Percentiles rank a stretch among this genome's conserved stretches.
phyloP scores from a whole-genome alignment of 2,797 vertebrate species.

The Chanos chanos region DNA sequence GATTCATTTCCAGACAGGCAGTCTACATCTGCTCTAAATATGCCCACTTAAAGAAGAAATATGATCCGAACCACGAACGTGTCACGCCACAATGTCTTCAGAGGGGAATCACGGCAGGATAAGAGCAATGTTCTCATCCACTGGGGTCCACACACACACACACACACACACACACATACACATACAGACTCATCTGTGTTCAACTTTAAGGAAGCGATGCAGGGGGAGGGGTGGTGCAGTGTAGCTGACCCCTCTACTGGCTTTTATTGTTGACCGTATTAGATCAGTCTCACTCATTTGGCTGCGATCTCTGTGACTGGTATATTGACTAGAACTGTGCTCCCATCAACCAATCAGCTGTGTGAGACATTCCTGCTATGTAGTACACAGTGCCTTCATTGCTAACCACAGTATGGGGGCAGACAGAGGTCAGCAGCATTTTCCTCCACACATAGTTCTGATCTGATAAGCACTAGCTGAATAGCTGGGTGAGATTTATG shows the following conservation, averaged over 20 bases:
- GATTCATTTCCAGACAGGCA: slow-evolving; percentile 14
- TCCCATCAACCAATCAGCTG: no score
- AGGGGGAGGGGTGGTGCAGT: no score
- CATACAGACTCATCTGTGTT: background rate
- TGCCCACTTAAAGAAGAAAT: slow-evolving; percentile 26
- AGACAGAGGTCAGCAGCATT: slow-evolving; percentile 5
- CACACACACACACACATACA: background rate
- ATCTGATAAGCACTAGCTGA: slow-evolving; percentile 38
- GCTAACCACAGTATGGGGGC: no score
- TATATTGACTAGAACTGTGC: no score
- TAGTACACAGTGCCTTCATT: no score
- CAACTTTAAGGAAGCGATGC: no score
- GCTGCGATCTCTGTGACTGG: no score
- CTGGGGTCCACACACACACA: background rate
- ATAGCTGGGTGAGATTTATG: slow-evolving; percentile 29
- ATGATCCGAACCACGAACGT: slow-evolving; percentile 12
- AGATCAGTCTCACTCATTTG: no score
- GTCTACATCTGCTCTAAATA: slow-evolving; percentile 6
- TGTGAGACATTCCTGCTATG: slow-evolving; percentile 51
- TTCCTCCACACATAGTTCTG: slow-evolving; percentile 30
- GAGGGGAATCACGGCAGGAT: slow-evolving; percentile 1
- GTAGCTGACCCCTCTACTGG: no score
- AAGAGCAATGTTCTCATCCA: background rate
- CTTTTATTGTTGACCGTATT: no score
- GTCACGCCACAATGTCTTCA: slow-evolving; percentile 22